A percentile compares a stretch with the other conserved stretches of the same genome.
These are phyloP conservation scores for Ciconia stormi DNA, from an alignment of 2,113 vertebrate genomes.

Conservation along the genomic window DNA sequence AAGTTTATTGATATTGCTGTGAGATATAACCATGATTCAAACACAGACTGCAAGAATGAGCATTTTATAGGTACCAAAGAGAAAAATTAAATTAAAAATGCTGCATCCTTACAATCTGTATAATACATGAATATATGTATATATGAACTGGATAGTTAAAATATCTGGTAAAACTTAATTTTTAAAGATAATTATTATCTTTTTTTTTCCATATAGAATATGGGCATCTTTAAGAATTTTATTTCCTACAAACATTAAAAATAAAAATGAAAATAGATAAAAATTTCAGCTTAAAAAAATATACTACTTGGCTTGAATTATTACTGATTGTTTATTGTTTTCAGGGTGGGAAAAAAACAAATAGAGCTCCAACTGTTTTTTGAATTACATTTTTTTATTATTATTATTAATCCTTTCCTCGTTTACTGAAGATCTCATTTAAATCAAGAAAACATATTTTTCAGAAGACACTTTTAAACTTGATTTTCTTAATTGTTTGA, in stretches of 20 bases:
- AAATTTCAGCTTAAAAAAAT: not conserved
- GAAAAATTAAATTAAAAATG: not conserved
- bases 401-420: not conserved
- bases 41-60: not conserved
- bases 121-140: rapidly evolving
- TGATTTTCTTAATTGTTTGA: not conserved
- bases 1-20: not conserved
- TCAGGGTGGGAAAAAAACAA: not conserved
- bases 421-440: not conserved
- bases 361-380: not conserved
- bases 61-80: not conserved
- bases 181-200: not conserved
- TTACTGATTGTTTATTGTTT: not conserved
- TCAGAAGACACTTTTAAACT: rapidly evolving
- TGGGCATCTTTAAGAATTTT: not conserved
- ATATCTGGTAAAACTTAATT: not conserved
- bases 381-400: not conserved
- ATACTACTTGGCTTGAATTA: not conserved
- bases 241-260: not conserved
- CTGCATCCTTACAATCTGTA: not conserved
- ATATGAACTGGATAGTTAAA: not conserved
- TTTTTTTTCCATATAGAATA: not conserved
- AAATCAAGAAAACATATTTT: not conserved
- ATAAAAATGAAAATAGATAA: not conserved
- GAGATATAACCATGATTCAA: not conserved